Percentiles rank a stretch among this genome's conserved stretches.
phyloP scores from a whole-genome alignment of 2,113 vertebrate species.

The Cettia cetti region DNA sequence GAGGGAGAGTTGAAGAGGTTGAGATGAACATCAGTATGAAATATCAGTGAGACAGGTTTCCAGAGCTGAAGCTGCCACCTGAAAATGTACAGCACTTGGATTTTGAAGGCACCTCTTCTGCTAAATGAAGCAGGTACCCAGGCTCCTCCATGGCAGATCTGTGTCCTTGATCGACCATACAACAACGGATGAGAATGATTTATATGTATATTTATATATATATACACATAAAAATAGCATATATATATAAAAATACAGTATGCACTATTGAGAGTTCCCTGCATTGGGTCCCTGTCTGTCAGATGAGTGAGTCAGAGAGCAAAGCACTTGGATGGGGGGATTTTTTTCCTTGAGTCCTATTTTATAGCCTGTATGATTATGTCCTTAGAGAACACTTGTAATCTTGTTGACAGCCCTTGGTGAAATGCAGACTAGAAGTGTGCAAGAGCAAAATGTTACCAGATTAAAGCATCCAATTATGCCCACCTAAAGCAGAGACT shows the following conservation, averaged over 20 bases:
- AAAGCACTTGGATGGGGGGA: not conserved
- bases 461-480: not conserved
- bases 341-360: not conserved
- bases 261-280: not conserved
- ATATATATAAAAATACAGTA: not conserved
- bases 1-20: constrained; percentile 1
- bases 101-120: not conserved
- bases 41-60: not conserved
- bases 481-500: not conserved
- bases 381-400: not conserved
- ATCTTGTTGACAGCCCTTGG: not conserved
- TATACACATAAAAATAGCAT: not conserved
- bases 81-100: not conserved
- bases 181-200: not conserved
- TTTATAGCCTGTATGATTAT: not conserved
- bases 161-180: not conserved
- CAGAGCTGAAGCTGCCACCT: not conserved
- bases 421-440: not conserved
- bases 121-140: not conserved
- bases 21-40: not conserved
- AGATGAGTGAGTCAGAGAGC: not conserved
- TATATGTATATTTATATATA: not conserved
- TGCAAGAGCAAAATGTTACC: not conserved
- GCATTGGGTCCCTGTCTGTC: not conserved
- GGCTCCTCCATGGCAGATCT: constrained; percentile 4